Percentiles rank a stretch among this genome's conserved stretches.
phyloP scores from a whole-genome alignment of 1,140 invertebrate genomes.

The Neodiprion pinetum region DNA sequence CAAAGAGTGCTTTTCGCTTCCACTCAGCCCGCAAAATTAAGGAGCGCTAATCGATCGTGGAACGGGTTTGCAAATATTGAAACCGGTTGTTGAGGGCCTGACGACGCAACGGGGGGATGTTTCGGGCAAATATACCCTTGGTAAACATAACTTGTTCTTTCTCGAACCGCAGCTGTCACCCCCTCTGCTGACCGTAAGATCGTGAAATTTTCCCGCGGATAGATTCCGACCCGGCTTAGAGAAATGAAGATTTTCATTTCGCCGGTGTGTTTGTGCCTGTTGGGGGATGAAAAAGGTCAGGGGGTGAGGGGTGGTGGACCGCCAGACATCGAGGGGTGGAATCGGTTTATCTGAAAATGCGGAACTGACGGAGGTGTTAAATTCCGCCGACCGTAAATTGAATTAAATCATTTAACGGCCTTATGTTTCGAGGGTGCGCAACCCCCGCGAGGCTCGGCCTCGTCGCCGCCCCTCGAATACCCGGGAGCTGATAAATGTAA shows the following conservation, averaged over 20 bases:
- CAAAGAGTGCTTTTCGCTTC: too few relatives aligned
- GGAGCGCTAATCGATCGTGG: background rate
- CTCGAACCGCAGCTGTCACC: background rate
- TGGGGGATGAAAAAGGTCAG: slow-evolving; percentile 31
- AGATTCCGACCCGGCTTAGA: too few relatives aligned
- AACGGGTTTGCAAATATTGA: background rate
- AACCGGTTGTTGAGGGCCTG: background rate
- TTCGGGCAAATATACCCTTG: background rate
- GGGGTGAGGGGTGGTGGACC: background rate
- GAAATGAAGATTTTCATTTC: too few relatives aligned
- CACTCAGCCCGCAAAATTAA: background rate
- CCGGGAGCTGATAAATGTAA: slow-evolving; percentile 54
- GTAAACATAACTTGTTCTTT: background rate
- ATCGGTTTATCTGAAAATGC: slow-evolving; percentile 7
- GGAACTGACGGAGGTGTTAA: slow-evolving; percentile 14
- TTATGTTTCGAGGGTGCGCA: slow-evolving; percentile 53
- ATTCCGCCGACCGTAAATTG: slow-evolving; percentile 46
- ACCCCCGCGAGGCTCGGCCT: slow-evolving; percentile 34
- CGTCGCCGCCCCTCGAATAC: slow-evolving; percentile 39
- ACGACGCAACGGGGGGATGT: background rate
- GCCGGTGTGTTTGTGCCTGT: slow-evolving; percentile 17
- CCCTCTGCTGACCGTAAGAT: background rate
- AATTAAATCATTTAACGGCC: slow-evolving; percentile 62
- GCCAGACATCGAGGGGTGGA: background rate
- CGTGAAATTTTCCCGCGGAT: too few relatives aligned